phyloP scores from a whole-genome alignment of 2,888 invertebrate genomes.

The Epinotia demarniana region DNA sequence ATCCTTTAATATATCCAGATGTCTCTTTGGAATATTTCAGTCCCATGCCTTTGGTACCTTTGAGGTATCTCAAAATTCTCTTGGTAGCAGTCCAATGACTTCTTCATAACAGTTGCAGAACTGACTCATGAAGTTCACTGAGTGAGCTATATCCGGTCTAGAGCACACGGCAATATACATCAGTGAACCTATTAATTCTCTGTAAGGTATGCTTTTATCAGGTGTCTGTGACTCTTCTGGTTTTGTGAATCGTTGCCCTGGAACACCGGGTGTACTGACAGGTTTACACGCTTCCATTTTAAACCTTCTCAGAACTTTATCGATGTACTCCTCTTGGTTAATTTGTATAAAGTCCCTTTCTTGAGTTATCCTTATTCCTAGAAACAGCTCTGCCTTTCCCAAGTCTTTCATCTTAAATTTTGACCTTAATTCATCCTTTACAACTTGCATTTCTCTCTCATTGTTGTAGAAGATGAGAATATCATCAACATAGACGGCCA shows the following conservation, averaged over 20 bases:
- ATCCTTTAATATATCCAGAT: neutral
- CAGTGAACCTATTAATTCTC: neutral
- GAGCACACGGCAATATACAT: neutral
- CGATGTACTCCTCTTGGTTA: neutral
- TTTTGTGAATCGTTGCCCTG: no score
- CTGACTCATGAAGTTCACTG: constrained; percentile 4
- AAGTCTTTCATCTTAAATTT: neutral
- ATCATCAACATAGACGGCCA: neutral
- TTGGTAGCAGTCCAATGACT: neutral
- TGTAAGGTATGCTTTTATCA: no score
- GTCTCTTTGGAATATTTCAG: neutral
- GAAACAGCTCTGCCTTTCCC: neutral
- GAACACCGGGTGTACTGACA: no score
- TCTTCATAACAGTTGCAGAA: constrained; percentile 4
- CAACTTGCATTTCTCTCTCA: neutral
- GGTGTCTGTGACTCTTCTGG: no score
- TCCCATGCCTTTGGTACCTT: neutral
- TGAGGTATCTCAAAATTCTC: neutral
- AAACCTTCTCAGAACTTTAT: no score
- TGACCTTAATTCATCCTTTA: neutral
- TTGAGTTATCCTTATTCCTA: neutral
- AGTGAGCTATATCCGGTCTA: neutral
- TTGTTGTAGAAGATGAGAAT: neutral
- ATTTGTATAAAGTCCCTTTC: neutral
- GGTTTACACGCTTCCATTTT: no score